These are phyloP conservation scores for Coelogynopora nodosa DNA, from an alignment of 2,888 invertebrate genomes.

Conservation along the genomic window DNA sequence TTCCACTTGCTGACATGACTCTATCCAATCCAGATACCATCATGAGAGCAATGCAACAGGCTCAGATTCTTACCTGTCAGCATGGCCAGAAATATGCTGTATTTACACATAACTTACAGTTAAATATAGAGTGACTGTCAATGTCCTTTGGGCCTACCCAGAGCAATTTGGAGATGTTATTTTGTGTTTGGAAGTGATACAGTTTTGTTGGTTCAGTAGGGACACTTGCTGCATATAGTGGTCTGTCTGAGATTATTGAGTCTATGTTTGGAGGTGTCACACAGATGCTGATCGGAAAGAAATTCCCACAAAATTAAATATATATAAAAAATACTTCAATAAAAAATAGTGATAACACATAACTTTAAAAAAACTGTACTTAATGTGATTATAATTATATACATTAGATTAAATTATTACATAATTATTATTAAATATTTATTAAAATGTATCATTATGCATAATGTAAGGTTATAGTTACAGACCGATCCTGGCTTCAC, in stretches of 20 bases:
- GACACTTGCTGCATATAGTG: neutral
- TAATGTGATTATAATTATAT: no score
- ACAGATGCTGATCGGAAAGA: neutral
- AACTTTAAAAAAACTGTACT: no score
- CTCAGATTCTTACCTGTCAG: neutral
- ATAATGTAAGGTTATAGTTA: no score
- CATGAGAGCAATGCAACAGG: neutral
- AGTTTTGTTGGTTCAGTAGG: neutral
- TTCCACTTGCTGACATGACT: neutral
- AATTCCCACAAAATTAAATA: neutral
- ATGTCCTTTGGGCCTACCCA: neutral
- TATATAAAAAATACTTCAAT: no score
- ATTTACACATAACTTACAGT: neutral
- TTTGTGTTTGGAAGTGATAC: neutral
- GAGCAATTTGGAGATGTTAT: neutral
- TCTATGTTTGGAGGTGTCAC: neutral
- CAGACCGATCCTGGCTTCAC: no score
- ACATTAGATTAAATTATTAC: no score
- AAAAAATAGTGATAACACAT: no score
- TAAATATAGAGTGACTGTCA: neutral
- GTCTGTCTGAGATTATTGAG: neutral
- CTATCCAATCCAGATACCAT: neutral
- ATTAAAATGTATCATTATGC: no score
- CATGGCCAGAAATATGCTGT: neutral
- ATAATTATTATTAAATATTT: no score